A percentile compares a stretch with the other conserved stretches of the same genome.
These are phyloP conservation scores for Antheraea assamensis DNA, from an alignment of 2,888 invertebrate genomes.

Conservation along the genomic window DNA sequence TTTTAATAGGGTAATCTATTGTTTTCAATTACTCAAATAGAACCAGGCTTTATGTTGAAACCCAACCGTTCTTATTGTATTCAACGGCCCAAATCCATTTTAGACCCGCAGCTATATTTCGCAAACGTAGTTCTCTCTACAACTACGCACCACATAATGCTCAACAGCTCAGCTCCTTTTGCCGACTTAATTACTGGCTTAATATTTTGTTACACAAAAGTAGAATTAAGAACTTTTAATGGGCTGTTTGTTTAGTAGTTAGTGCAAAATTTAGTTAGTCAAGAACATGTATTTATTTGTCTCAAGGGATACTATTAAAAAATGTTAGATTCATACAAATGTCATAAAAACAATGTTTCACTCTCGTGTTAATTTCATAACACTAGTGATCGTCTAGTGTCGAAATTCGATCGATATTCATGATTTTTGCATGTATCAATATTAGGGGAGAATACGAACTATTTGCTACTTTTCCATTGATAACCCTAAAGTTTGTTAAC, in stretches of 20 bases:
- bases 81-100: neutral
- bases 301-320: neutral
- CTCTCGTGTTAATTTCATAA: too few relatives aligned
- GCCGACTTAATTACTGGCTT: slow-evolving; percentile 9
- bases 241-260: neutral
- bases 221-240: slow-evolving; percentile 13
- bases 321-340: neutral
- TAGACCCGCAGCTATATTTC: slow-evolving; percentile 13
- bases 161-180: slow-evolving; percentile 10
- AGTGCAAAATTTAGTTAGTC: neutral
- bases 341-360: too few relatives aligned
- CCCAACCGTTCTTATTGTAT: neutral
- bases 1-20: neutral
- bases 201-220: slow-evolving; percentile 12
- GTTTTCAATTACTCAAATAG: neutral
- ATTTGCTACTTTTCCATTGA: too few relatives aligned
- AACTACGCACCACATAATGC: slow-evolving; percentile 14
- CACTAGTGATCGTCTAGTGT: too few relatives aligned
- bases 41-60: neutral
- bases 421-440: too few relatives aligned
- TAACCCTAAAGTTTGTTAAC: too few relatives aligned
- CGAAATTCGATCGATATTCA: too few relatives aligned
- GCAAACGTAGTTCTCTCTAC: neutral
- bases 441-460: too few relatives aligned
- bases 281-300: neutral